A percentile compares a stretch with the other conserved stretches of the same genome.
Conservation (phyloP, 2,113 vertebrate genomes). For the Laticauda colubrina region DNA sequence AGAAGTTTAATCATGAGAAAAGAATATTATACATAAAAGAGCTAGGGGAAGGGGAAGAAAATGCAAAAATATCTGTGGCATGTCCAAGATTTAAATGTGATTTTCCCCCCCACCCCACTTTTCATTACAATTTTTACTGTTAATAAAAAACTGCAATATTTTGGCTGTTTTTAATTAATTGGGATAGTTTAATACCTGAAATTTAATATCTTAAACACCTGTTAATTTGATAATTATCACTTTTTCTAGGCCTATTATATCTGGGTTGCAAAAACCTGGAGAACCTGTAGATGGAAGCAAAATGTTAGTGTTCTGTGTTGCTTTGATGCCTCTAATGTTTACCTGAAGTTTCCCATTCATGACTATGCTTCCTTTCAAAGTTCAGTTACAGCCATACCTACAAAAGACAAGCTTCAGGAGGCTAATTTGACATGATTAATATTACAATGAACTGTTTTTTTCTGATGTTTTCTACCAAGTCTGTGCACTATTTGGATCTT, state of each 20-base stretch:
- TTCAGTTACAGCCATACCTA: not conserved
- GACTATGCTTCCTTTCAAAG: not conserved
- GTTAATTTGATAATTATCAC: not conserved
- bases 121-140: not conserved
- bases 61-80: not conserved
- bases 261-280: not conserved
- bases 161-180: not conserved
- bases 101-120: fast-evolving
- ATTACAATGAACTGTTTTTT: not conserved
- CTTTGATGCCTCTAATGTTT: not conserved
- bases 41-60: not conserved
- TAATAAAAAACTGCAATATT: not conserved
- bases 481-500: not conserved
- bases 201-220: not conserved
- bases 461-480: not conserved
- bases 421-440: not conserved
- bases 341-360: not conserved
- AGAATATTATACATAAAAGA: not conserved
- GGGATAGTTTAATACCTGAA: not conserved
- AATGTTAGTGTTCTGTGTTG: not conserved
- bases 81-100: not conserved
- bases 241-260: not conserved
- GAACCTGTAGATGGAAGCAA: not conserved
- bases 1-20: not conserved
- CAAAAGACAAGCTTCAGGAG: not conserved